Base-by-base conservation (phyloP, 1,140 invertebrate species). In the Pectinophora gossypiella region DNA sequence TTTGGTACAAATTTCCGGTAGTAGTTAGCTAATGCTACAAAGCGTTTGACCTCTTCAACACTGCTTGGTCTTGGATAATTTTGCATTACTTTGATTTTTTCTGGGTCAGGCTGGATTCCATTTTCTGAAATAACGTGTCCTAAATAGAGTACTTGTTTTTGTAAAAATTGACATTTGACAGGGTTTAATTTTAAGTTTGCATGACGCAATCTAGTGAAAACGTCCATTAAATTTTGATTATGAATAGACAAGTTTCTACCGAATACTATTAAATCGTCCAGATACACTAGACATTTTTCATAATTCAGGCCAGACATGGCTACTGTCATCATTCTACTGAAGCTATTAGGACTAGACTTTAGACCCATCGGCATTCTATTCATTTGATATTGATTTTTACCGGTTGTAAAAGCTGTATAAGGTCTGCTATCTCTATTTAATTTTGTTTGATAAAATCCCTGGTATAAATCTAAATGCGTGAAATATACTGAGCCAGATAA, bases 1-100 rank as follows among this genome's bases (percentile, higher is more conserved):
- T 56, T 64, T 51, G 71, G 46, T 16, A 89, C 79, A 55, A 87
- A 89, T 59, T 67, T 61, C 18, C 85, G 19, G 51, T 89, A 89
- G 56, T 87, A 89, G 4, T 75, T 69, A 3, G 51, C 51, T 9
- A 89, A 54, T 19, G 88, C 89, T 42, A 90, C 43, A 60, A 89
- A 89, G 36, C 57, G 45, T 72, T 79, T 79, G 13, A 89, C 56
- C 19, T 87, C 59, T 46, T 83, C 79, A 3, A 43, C 2, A 49
- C 64, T 81, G 58, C 59, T 79, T 13, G 87, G 81, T 20, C 20
- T 44, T 9, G 85, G 79, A 56, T 75, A 87, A 15, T 88, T 64
- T 55, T 57, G 43, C 7, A 89, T 4, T 64, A 56, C 43, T 52
- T 49, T 4, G 13, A 87, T 66, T 76, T 89, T 89, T 1, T 61